Evolutionary conservation across 2,888 invertebrate genomes (phyloP).

Genomic region (Oxytorus armatus): DNA sequence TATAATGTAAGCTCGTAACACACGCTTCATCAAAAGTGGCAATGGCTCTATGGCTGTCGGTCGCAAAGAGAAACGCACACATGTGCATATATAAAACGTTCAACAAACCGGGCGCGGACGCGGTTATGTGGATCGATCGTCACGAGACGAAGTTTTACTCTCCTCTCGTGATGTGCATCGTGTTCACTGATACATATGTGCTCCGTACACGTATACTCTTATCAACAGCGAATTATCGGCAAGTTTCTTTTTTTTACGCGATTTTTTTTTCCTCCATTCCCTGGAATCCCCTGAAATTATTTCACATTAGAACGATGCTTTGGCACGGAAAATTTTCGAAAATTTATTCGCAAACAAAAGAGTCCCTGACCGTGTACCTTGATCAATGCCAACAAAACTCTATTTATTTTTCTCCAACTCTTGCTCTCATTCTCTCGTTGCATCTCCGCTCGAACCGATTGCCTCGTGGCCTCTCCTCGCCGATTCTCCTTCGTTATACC

Average conservation of each 20-base stretch:
- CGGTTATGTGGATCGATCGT: slow-evolving; percentile 61
- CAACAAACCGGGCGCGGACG: slow-evolving; percentile 50
- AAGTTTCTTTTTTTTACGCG: too few relatives aligned
- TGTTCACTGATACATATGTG: background rate
- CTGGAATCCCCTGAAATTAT: too few relatives aligned
- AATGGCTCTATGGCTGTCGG: slow-evolving; percentile 24
- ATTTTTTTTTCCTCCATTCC: too few relatives aligned
- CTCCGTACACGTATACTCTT: background rate
- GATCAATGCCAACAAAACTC: background rate
- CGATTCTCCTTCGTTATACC: background rate
- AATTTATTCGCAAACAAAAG: too few relatives aligned
- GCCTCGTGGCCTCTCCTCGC: background rate
- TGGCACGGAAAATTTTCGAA: too few relatives aligned
- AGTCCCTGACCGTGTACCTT: background rate
- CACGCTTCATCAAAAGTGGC: slow-evolving; percentile 45
- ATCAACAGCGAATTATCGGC: too few relatives aligned
- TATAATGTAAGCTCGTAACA: too few relatives aligned
- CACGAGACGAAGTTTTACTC: slow-evolving; percentile 58
- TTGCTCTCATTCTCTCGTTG: background rate
- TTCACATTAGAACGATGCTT: too few relatives aligned
- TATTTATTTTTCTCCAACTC: background rate
- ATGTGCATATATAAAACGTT: slow-evolving; percentile 1
- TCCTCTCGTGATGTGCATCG: slow-evolving; percentile 2
- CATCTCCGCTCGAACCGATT: background rate
- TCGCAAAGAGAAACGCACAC: slow-evolving; percentile 1